Percentiles rank a stretch among this genome's conserved stretches.
Conservation (phyloP, 2,113 vertebrate genomes). For the Ranitomeya imitator region DNA sequence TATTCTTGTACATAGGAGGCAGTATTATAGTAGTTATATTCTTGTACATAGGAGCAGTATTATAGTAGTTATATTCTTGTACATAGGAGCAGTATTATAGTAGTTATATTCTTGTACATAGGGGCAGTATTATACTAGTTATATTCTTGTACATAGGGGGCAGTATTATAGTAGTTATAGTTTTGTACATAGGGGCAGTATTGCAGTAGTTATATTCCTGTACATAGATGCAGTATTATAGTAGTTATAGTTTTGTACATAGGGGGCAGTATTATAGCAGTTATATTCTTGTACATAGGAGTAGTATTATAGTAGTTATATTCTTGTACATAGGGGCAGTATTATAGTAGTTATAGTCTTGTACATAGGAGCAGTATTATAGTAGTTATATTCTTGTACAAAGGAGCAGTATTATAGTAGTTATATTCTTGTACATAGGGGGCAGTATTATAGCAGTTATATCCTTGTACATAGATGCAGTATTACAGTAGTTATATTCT, state of each 20-base stretch:
- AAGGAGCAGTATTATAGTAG: background rate
- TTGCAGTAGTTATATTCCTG: background rate
- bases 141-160: background rate
- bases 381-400: background rate
- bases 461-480: too few species aligned
- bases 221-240: background rate
- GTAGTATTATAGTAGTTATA: too few species aligned
- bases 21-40: too few species aligned
- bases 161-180: too few species aligned
- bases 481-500: background rate
- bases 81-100: background rate
- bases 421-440: background rate
- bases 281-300: background rate
- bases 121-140: background rate
- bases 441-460: too few species aligned
- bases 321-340: background rate
- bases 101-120: slow-evolving; percentile 1
- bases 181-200: too few species aligned
- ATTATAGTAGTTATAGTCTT: slow-evolving; percentile 3
- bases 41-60: too few species aligned
- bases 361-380: slow-evolving; percentile 1
- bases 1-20: background rate
- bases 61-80: too few species aligned
- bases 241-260: background rate
- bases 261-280: background rate